phyloP scores from a whole-genome alignment of 2,113 vertebrate species.

The Microtus richardsoni region DNA sequence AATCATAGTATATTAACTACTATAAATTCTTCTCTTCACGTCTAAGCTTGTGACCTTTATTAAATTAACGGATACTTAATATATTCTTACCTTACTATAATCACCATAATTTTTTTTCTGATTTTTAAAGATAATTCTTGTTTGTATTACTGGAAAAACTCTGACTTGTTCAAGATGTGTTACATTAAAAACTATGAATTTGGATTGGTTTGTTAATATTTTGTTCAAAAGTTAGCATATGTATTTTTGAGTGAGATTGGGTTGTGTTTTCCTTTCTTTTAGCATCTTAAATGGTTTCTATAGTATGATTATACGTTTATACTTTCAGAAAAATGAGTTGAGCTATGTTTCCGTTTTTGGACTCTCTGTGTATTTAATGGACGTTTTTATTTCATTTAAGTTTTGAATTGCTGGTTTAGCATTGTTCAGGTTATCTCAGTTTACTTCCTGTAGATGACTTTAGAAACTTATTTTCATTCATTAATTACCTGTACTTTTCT shows the following conservation, averaged over 20 bases:
- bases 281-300: background rate
- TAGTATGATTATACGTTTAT: background rate
- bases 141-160: background rate
- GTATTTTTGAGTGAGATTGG: background rate
- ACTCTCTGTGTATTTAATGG: background rate
- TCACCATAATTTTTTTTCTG: background rate
- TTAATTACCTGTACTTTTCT: background rate
- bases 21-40: background rate
- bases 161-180: background rate
- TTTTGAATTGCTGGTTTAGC: conserved; percentile 22
- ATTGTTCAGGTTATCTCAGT: background rate
- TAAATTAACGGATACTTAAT: background rate
- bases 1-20: background rate
- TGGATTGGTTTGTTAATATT: background rate
- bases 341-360: conserved; percentile 1
- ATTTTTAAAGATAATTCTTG: background rate
- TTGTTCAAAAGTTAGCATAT: background rate
- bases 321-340: background rate
- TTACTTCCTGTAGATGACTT: background rate
- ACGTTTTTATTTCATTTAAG: conserved; percentile 31
- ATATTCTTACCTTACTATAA: background rate
- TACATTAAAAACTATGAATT: background rate
- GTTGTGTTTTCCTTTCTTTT: background rate
- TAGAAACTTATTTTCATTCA: conserved; percentile 25
- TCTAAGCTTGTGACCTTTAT: conserved; percentile 2